Base-by-base conservation (phyloP, 2,113 vertebrate species). In the Shinisaurus crocodilurus region DNA sequence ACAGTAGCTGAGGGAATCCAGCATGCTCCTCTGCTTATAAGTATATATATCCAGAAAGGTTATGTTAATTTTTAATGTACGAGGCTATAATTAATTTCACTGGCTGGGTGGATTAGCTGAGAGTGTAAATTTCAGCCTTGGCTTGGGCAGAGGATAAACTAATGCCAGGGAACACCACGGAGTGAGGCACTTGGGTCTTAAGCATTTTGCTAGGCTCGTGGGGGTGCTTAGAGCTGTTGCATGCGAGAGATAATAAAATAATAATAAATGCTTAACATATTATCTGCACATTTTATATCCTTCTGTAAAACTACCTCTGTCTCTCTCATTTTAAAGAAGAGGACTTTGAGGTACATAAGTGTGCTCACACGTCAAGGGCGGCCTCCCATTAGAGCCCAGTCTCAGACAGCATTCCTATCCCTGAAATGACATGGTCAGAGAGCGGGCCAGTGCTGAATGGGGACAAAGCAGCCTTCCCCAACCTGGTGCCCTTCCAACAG, bases 41-140 rank as follows among this genome's bases (percentile, higher is more conserved):
- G 94, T 93, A 95, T 91, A 90, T 54, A 89, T 86, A 95, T 86
- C 94, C 93, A 94, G 92, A 95, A 96, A 96, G 95, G 96, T 96
- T 96, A 94, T 96, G 95, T 95, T 96, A 93, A 95, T 96, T 96
- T 96, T 95, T 96, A 94, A 95, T 95, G 95, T 91, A 95, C 93
- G 80, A 96, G 94, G 25, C 90, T 82, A 25, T 95, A 96, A 96
- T 95, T 96, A 96, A 96, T 96, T 96, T 95, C 94, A 92, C 86
- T 88, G 86, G 89, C 95, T 50, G 94, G 84, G 89, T 95, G 94
- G 96, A 95, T 96, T 96, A 96, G 91, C 92, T 25, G 80, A n/a
- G 92, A 93, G 94, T 94, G 95, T 96, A 96, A 96, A 96, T 96
- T 96, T 92, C 95, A 96, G 84, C 82, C 82, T 81, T 0, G 13